phyloP scores from a whole-genome alignment of 2,888 invertebrate species.

The Seira musarum region DNA sequence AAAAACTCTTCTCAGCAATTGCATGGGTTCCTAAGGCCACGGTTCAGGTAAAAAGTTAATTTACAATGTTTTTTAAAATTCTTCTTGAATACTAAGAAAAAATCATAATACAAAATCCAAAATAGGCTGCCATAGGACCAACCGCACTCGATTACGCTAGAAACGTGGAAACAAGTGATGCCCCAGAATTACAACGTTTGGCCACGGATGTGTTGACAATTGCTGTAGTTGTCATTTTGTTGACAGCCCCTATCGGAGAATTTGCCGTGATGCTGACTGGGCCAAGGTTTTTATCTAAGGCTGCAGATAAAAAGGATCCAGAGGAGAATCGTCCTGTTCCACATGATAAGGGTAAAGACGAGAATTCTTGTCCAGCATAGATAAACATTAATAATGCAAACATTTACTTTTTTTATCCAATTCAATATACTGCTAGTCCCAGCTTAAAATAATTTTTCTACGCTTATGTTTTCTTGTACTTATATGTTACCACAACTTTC shows the following conservation, averaged over 20 bases:
- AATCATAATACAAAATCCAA: background rate
- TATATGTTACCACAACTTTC: too few species aligned
- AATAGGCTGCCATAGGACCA: conserved; percentile 85
- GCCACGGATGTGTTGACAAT: conserved; percentile 83
- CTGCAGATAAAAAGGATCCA: background rate
- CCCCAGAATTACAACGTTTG: conserved; percentile 70
- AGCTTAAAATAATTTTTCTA: too few species aligned
- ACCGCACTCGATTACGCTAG: conserved; percentile 81
- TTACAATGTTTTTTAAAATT: conserved; percentile 14
- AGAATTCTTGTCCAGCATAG: too few species aligned
- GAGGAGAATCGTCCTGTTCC: too few species aligned
- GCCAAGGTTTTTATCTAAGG: conserved; percentile 77
- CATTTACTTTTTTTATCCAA: too few species aligned
- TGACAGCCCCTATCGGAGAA: conserved; percentile 85
- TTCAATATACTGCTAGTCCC: too few species aligned
- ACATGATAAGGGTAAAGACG: too few species aligned
- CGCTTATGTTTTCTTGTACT: too few species aligned
- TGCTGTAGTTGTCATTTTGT: conserved; percentile 85
- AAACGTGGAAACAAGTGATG: conserved; percentile 71
- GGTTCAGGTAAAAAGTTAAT: conserved; percentile 82
- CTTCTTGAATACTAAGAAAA: background rate
- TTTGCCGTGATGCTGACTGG: conserved; percentile 87
- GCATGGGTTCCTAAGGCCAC: conserved; percentile 98
- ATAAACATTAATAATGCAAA: too few species aligned
- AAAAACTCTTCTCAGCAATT: conserved; percentile 91